A percentile compares a stretch with the other conserved stretches of the same genome.
Evolutionary conservation across 1,140 invertebrate genomes (phyloP).

Genomic region (Globodera rostochiensis): DNA sequence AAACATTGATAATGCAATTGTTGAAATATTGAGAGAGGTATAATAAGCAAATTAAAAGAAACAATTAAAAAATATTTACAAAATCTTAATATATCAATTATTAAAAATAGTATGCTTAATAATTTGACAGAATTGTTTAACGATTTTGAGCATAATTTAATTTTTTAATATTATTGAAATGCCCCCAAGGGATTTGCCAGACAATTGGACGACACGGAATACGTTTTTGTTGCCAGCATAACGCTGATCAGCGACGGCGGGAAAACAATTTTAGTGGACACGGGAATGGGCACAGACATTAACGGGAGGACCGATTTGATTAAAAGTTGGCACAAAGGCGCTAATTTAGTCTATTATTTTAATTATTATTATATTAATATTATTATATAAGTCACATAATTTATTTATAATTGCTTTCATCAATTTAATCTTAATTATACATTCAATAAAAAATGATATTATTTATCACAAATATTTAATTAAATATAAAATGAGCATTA

Average conservation of each 20-base stretch:
- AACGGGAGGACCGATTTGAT: slow-evolving; percentile 57
- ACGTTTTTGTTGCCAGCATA: slow-evolving; percentile 61
- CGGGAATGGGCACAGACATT: slow-evolving; percentile 61
- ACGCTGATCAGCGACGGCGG: slow-evolving; percentile 56
- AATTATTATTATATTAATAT: slow-evolving; percentile 1
- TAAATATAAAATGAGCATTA: too few relatives aligned
- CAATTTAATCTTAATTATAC: too few relatives aligned
- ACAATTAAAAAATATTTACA: not conserved
- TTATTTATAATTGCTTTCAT: too few relatives aligned
- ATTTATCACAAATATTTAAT: too few relatives aligned
- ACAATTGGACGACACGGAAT: slow-evolving; percentile 52
- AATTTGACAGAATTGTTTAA: not conserved
- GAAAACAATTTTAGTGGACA: slow-evolving; percentile 61
- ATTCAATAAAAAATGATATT: too few relatives aligned
- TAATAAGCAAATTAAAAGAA: slow-evolving; percentile 8
- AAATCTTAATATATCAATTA: too few relatives aligned
- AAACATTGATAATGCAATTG: slow-evolving; percentile 18
- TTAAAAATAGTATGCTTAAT: too few relatives aligned
- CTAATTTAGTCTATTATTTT: not conserved
- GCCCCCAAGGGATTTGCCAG: slow-evolving; percentile 54
- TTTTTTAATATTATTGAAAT: not conserved
- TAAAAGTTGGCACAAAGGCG: slow-evolving; percentile 40
- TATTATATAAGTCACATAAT: not conserved
- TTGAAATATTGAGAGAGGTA: slow-evolving; percentile 36
- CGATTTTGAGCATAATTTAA: not conserved